Evolutionary conservation across 2,797 vertebrate species (phyloP).

Genomic region (Lagodon rhomboides): DNA sequence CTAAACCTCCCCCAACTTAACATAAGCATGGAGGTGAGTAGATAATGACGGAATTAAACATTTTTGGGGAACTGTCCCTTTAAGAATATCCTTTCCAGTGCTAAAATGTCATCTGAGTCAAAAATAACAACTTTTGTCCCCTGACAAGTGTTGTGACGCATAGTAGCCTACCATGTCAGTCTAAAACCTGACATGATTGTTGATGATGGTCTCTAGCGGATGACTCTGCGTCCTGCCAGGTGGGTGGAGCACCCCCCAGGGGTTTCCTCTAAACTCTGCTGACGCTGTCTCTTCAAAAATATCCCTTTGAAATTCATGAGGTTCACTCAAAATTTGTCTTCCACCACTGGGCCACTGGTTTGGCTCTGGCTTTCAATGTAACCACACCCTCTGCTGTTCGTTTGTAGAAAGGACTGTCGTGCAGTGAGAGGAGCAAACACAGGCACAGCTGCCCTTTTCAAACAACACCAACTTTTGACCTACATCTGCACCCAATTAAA

Average conservation of each 20-base stretch:
- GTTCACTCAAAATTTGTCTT: constrained; percentile 29
- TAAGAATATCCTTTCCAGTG: not conserved
- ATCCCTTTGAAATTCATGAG: constrained; percentile 25
- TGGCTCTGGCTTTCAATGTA: constrained; percentile 18
- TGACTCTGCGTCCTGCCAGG: not conserved
- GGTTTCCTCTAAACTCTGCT: constrained; percentile 38
- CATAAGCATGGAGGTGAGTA: too few species aligned
- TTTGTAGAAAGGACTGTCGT: constrained; percentile 29
- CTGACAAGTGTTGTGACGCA: not conserved
- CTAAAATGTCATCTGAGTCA: not conserved
- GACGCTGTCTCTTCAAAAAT: constrained; percentile 29
- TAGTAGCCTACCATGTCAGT: not conserved
- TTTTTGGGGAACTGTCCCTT: not conserved
- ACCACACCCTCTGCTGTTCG: constrained; percentile 71
- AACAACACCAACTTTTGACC: constrained; percentile 27
- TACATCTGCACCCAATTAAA: constrained; percentile 29
- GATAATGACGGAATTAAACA: too few species aligned
- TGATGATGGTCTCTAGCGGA: not conserved
- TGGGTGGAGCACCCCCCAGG: constrained; percentile 29
- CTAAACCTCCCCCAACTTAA: too few species aligned
- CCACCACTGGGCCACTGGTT: constrained; percentile 3
- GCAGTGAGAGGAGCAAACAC: constrained; percentile 15
- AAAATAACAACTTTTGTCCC: not conserved
- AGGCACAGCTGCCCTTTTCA: constrained; percentile 22
- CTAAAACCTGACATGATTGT: constrained; percentile 9